phyloP scores from a whole-genome alignment of 2,797 vertebrate species.

The Anabas testudineus region DNA sequence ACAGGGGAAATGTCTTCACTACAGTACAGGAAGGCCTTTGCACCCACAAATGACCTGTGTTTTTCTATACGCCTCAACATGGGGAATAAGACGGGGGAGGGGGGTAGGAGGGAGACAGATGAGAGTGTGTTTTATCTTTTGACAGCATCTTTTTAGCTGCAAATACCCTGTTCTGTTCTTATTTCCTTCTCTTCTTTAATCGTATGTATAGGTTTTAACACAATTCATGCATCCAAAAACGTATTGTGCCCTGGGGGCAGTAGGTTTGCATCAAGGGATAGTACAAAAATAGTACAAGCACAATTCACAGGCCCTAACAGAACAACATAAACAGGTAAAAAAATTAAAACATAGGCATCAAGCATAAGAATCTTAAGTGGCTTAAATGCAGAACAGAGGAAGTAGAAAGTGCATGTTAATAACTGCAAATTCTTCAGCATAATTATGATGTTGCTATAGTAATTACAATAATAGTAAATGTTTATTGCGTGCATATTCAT shows the following conservation, averaged over 20 bases:
- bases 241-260: neutral
- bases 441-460: neutral
- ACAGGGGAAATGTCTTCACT: conserved; percentile 9
- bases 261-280: conserved; percentile 9
- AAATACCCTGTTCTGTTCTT: neutral
- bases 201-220: neutral
- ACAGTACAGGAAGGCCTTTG: conserved; percentile 46
- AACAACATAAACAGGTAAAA: neutral
- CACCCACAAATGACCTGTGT: conserved; percentile 25
- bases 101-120: neutral
- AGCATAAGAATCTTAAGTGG: neutral
- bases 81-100: neutral
- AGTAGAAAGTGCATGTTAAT: neutral
- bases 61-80: conserved; percentile 5
- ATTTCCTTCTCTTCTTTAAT: neutral
- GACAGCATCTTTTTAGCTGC: neutral
- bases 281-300: neutral
- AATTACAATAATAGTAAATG: too few relatives aligned
- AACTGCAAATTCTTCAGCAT: neutral
- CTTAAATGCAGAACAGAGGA: neutral
- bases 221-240: conserved; percentile 14
- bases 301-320: neutral
- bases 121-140: conserved; percentile 6
- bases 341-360: neutral
- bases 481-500: too few relatives aligned